Base-by-base conservation (phyloP, 2,113 vertebrate genomes). In the Muntiacus reevesi region DNA sequence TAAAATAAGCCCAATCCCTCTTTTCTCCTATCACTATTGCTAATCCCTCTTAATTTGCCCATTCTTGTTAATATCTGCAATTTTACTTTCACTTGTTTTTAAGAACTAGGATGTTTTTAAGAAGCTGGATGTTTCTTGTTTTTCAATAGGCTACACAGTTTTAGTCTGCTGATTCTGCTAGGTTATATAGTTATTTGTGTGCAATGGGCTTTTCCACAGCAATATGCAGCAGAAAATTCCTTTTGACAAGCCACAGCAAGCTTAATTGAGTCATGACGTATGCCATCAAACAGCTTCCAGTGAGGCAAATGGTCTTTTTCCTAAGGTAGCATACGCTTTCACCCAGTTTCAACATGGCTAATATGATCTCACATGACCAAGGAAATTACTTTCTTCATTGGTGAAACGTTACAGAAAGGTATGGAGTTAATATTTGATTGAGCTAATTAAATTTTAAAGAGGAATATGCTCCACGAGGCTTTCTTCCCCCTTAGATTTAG, bases 211-310 rank as follows among this genome's bases (percentile, higher is more conserved):
- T 97, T 98, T 97, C 96, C 96, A 97, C 82, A 98, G 87, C 84
- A 7, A 87, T 86, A 96, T 71, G 55, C 87, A 96, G 96, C 78
- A 95, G 95, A 98, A 97, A 99, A 98, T 98, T 90, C 97, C 95
- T 98, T 97, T 96, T 97, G 97, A 98, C 97, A 98, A 99, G 95
- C 93, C 86, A 27, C 83, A 97, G 83, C 71, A 94, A 97, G 50
- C 52, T 98, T 96, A 98, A 98, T 13, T 97, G 97, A 98, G 97
- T 94, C 94, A 95, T 97, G 96, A 96, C 12, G 30, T 93, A 93
- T 89, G 87, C 67, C 82, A 96, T 64, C 67, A 97, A 89, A 95
- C 25, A 98, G 97, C 84, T 95, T 92, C 87, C 97, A 78, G 85
- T 94, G 2, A 96, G 52, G 59, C 78, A 97, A 96, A 96, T 10